These are phyloP conservation scores for Puffinus mauretanicus DNA, from an alignment of 2,113 vertebrate genomes.

Conservation along the genomic window DNA sequence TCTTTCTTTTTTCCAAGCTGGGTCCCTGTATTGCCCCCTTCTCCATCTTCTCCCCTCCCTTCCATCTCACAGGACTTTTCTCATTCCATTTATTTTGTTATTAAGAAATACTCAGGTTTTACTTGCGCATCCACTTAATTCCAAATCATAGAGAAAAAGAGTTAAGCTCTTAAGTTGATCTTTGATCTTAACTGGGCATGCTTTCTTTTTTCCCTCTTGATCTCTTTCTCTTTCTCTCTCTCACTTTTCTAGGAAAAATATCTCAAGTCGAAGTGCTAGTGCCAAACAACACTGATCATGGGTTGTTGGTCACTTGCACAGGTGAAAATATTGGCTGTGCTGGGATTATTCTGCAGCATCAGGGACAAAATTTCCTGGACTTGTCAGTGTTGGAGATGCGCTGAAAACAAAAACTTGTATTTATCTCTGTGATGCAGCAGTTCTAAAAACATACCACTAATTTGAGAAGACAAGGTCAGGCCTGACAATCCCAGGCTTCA, in stretches of 20 bases:
- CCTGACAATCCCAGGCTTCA: neutral
- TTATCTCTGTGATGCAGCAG: neutral
- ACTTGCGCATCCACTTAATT: neutral
- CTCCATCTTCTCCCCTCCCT: neutral
- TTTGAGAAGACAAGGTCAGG: neutral
- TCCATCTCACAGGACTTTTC: neutral
- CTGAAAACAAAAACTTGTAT: neutral
- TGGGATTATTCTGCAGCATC: neutral
- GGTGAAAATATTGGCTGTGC: neutral
- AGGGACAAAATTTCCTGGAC: neutral
- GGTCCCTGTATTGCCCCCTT: neutral
- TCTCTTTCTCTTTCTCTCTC: neutral
- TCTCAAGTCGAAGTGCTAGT: neutral
- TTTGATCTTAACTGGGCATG: constrained; percentile 30
- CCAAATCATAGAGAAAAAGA: neutral
- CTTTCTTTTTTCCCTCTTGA: neutral
- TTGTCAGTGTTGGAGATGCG: neutral
- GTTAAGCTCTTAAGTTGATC: neutral
- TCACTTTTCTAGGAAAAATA: neutral
- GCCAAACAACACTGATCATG: neutral
- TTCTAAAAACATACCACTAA: neutral
- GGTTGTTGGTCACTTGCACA: constrained; percentile 7
- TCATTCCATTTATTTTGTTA: neutral
- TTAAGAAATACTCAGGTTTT: neutral
- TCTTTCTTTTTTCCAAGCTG: neutral